Conservation (phyloP, 2,888 invertebrate genomes). For the Acanthosepion esculentum region DNA sequence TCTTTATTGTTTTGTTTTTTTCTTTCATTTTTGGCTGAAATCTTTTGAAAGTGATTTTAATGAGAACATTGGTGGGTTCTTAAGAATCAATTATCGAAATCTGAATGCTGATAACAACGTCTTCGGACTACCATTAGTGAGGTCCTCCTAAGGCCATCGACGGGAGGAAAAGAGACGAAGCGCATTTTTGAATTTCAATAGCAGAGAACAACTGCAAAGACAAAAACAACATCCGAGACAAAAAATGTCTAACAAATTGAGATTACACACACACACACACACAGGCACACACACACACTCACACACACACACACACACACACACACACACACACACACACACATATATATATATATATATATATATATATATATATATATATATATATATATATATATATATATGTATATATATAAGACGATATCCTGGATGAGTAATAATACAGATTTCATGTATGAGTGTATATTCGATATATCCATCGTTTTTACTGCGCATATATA, state of each 20-base stretch:
- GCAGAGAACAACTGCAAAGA: background rate
- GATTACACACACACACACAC: too few relatives aligned
- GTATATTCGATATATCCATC: too few relatives aligned
- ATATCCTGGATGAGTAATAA: too few relatives aligned
- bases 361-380: background rate
- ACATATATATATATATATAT: too few relatives aligned
- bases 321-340: background rate
- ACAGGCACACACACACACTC: too few relatives aligned
- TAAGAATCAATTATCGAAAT: background rate
- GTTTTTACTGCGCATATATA: background rate
- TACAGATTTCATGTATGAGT: too few relatives aligned
- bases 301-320: background rate
- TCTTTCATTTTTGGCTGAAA: background rate
- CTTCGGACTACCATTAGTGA: background rate
- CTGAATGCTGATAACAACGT: background rate
- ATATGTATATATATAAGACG: background rate
- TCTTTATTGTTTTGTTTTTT: too few relatives aligned
- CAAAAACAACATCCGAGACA: background rate
- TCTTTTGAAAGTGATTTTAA: constrained; percentile 20
- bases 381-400: too few relatives aligned
- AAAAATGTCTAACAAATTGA: background rate
- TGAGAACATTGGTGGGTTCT: background rate
- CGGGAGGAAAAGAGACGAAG: background rate
- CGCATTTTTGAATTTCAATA: background rate
- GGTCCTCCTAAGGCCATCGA: background rate